Conservation (phyloP, 2,888 invertebrate species). For the Caenorhabditis sp. region DNA sequence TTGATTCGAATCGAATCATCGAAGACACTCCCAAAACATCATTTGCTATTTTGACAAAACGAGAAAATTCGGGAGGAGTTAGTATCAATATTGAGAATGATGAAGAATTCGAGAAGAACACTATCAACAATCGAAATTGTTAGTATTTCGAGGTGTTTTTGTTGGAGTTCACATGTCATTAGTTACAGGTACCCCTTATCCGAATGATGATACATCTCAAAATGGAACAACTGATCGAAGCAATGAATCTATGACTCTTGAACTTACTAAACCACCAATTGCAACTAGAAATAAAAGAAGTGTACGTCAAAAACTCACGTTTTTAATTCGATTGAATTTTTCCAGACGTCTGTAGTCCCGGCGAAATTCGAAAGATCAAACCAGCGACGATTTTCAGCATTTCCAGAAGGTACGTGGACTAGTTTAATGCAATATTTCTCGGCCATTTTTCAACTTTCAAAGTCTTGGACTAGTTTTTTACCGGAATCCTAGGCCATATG, state of each 20-base stretch:
- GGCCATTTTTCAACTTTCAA: no score
- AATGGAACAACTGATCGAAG: background rate
- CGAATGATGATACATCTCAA: constrained; percentile 15
- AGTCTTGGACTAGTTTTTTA: constrained; percentile 10
- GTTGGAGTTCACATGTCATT: no score
- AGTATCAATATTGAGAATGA: background rate
- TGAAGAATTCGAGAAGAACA: constrained; percentile 12
- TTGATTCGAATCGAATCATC: constrained; percentile 10
- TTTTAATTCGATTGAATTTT: background rate
- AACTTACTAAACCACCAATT: background rate
- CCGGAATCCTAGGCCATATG: background rate
- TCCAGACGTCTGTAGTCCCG: constrained; percentile 35
- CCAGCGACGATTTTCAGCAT: constrained; percentile 31
- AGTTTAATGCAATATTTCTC: background rate
- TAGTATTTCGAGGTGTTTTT: background rate
- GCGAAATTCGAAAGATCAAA: constrained; percentile 2
- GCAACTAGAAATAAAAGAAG: constrained; percentile 10
- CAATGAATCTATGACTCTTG: constrained; percentile 13
- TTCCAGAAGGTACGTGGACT: constrained; percentile 27
- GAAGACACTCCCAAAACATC: constrained; percentile 17
- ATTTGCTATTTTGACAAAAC: constrained; percentile 7
- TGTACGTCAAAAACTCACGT: constrained; percentile 10
- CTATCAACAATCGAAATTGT: constrained; percentile 21
- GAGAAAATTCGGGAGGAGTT: background rate
- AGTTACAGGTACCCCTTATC: constrained; percentile 33